Base-by-base conservation (phyloP, 2,797 vertebrate genomes). In the Melanotaenia trifasciata region DNA sequence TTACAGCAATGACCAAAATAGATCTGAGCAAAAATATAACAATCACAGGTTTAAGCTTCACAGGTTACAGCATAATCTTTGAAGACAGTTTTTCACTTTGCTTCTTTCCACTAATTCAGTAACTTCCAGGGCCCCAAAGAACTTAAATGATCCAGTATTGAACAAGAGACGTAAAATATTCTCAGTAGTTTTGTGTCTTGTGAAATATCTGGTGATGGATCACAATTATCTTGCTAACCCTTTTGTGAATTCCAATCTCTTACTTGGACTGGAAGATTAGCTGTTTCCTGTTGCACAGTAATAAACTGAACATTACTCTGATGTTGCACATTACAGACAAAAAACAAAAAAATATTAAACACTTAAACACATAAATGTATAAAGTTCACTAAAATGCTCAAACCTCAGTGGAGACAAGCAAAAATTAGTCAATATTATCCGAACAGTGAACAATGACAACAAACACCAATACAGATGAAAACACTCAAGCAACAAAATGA, bases 391-490 rank as follows among this genome's bases (percentile, higher is more conserved):
- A 28, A 16, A 54, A 45, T 24, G 3, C 9, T 70, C 72, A 61
- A 64, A 28, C 38, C 60, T 73, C 64, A 63, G 11, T 35, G 35
- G 47, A 81, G 40, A 63, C 71, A 75, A 84, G 74, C 30, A 63
- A 40, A 76, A 74, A 73, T 20, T 62, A 32, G 58, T 78, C 76
- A 72, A 79, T 80, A 81, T 67, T 43, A 54, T 8, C 67, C 58
- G 73, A 51, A 68, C n/a, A 33, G 28, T 22, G 53, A 64, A 40
- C n/a, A 81, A 28, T 3, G 47, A 64, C 28, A 65, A 36, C 66
- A 67, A 79, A 77, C 70, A 74, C 72, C 74, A 72, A 62, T 81
- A 74, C 54, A 8, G 14, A 57, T 50, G 43, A n/a, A 77, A 87
- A 83, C 50, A 66, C 74, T 64, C 0, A 74, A 80, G 69, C 24